Base-by-base conservation (phyloP, 2,113 vertebrate genomes). In the Perca flavescens region DNA sequence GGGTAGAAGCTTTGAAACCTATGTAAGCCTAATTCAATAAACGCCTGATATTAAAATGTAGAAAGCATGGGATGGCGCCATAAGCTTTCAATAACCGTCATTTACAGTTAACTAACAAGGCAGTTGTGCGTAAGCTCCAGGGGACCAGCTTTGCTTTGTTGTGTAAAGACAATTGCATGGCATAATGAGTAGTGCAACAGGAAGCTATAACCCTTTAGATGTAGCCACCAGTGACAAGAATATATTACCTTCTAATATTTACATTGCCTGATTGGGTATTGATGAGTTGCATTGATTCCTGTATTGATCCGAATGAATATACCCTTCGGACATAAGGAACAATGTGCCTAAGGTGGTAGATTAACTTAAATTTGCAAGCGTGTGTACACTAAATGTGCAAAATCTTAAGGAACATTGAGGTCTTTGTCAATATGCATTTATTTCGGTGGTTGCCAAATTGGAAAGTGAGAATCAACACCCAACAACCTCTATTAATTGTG, bases 11-110 rank as follows among this genome's bases (percentile, higher is more conserved):
- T 83, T 81, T 75, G 47, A 76, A 73, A 81, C 54, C 54, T 15
- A 22, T 68, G 61, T 65, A 46, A 25, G 49, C 15, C 46, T 73
- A 82, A 84, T 80, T 64, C 77, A 84, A 82, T 73, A 85, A 89
- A 61, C 13, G 15, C 12, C 36, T 46, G 56, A 36, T 49, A 53
- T 43, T 31, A 56, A 56, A 83, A 74, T 65, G 11, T 28, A 64
- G 61, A 67, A 68, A 63, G 66, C 65, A 17, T 0, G 47, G 43
- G 25, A 19, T 3, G 52, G 31, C 63, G 81, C 54, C 28, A 40
- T 72, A 19, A 53, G 52, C 50, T 69, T 74, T 84, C 75, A 75
- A 78, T 79, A 80, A 70, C 28, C 11, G 58, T 52, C 43, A 74
- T 57, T 76, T 70, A 65, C 1, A 40, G 60, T 49, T 69, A 62